A percentile compares a stretch with the other conserved stretches of the same genome.
Evolutionary conservation across 2,113 vertebrate species (phyloP).

Genomic region (Tursiops truncatus): DNA sequence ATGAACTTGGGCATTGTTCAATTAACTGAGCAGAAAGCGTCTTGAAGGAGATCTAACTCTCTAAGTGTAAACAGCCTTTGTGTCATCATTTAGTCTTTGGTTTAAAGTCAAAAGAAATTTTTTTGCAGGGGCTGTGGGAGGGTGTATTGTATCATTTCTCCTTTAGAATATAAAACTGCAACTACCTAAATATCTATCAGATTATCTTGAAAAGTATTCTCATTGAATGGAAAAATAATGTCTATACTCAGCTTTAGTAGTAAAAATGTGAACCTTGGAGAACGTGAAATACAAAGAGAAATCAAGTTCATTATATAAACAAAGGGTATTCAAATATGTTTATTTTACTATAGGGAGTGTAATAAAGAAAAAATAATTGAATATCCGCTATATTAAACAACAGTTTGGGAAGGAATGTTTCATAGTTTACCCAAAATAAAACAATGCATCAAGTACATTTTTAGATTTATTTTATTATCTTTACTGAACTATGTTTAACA

Average conservation of each 20-base stretch:
- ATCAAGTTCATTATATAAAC: background rate
- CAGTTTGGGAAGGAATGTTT: background rate
- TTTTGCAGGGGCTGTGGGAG: background rate
- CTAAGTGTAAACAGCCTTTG: background rate
- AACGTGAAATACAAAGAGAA: background rate
- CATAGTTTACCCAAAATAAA: conserved; percentile 34
- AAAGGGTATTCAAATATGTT: background rate
- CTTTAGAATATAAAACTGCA: background rate
- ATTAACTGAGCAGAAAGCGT: background rate
- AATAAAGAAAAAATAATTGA: background rate
- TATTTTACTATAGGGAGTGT: background rate
- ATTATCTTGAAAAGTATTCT: background rate
- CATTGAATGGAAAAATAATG: background rate
- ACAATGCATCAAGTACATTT: conserved; percentile 30
- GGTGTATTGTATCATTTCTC: background rate
- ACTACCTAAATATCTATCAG: background rate
- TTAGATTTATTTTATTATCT: conserved; percentile 80
- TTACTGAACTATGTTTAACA: conserved; percentile 79
- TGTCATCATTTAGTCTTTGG: background rate
- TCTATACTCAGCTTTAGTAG: background rate
- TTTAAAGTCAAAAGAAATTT: background rate
- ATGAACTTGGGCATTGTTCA: background rate
- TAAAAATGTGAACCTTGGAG: conserved; percentile 30
- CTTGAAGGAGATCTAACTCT: background rate
- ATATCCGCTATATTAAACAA: background rate